Evolutionary conservation across 2,888 invertebrate species (phyloP).

Genomic region (Dyspetes luteomarginatus): DNA sequence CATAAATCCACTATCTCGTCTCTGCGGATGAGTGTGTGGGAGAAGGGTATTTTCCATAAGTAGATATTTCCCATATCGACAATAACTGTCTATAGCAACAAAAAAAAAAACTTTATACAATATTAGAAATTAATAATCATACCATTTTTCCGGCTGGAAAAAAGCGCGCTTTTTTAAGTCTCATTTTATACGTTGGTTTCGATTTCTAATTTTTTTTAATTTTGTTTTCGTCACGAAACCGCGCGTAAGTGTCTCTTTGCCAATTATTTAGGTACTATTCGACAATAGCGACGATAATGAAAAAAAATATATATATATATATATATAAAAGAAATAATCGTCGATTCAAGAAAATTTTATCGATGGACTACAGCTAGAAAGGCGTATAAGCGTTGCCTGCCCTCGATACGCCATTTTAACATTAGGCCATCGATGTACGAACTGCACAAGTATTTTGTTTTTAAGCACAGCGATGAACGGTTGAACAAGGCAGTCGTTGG

Average conservation of each 20-base stretch:
- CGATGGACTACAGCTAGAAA: too few relatives aligned
- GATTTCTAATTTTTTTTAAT: conserved; percentile 15
- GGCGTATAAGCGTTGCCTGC: too few relatives aligned
- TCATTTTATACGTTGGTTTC: conserved; percentile 53
- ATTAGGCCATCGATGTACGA: conserved; percentile 22
- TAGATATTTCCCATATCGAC: conserved; percentile 32
- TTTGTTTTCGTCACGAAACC: conserved; percentile 26
- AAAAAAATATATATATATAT: too few relatives aligned
- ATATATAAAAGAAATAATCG: conserved; percentile 33
- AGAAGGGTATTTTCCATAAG: conserved; percentile 78
- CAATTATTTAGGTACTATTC: conserved; percentile 15
- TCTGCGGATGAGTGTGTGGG: conserved; percentile 81
- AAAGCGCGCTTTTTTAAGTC: conserved; percentile 58
- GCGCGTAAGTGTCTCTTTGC: conserved; percentile 18
- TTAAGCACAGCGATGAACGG: conserved; percentile 32
- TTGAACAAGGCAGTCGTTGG: conserved; percentile 61
- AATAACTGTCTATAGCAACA: conserved; percentile 62
- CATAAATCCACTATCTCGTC: conserved; percentile 81
- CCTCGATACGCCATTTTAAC: too few relatives aligned
- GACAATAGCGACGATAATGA: conserved; percentile 12
- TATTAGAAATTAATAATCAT: conserved; percentile 58
- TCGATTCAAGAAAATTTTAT: conserved; percentile 19
- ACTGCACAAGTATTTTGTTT: conserved; percentile 13
- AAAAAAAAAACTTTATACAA: conserved; percentile 62
- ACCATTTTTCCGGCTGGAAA: conserved; percentile 52